Evolutionary conservation across 1,140 invertebrate genomes (phyloP), one percentile per base, ranked within the genome.

Genomic region (Chelonus insularis): DNA sequence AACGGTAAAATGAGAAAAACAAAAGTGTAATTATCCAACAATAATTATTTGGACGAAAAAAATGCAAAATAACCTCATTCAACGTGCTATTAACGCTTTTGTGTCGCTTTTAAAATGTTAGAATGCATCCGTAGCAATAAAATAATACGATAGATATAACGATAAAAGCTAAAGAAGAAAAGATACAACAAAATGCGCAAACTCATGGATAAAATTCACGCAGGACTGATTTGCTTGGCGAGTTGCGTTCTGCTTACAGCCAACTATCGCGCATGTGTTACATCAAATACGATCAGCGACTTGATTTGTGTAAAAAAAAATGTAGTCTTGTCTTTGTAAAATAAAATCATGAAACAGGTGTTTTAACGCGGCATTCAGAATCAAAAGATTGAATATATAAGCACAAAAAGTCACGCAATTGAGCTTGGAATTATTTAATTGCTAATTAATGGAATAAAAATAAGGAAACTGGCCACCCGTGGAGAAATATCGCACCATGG

Each of bases 401-500:
- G 52, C 12, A 37, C n/a, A 55, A 23, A 55, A 55, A 36, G 52
- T 55, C 52, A 55, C 52, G 52, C 52, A 25, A 55, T 34, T 55
- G 34, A 55, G 52, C 34, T 55, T 34, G 34, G 52, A 55, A 55
- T 37, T 37, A 41, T 55, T 39, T 18, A 55, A 55, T 55, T 55
- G 52, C 34, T 55, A 55, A 55, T 55, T 55, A 55, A 29, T 39
- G 21, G 36, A 55, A 55, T 55, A 39, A 55, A 55, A 55, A 36
- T 29, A 37, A 29, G 16, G 36, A 55, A 29, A 55, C 14, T 37
- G 52, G 52, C 52, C 52, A 39, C 52, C 52, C 34, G 52, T 55
- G 52, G 52, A 16, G 34, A 37, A 62, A 65, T 68, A 69, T 59
- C 58, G 51, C 55, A 20, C 50, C 45, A 32, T 56, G 45, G 48